Evolutionary conservation across 1,140 invertebrate genomes (phyloP), one percentile per base, ranked within the genome.

Genomic region (Melipona quadrifasciata): DNA sequence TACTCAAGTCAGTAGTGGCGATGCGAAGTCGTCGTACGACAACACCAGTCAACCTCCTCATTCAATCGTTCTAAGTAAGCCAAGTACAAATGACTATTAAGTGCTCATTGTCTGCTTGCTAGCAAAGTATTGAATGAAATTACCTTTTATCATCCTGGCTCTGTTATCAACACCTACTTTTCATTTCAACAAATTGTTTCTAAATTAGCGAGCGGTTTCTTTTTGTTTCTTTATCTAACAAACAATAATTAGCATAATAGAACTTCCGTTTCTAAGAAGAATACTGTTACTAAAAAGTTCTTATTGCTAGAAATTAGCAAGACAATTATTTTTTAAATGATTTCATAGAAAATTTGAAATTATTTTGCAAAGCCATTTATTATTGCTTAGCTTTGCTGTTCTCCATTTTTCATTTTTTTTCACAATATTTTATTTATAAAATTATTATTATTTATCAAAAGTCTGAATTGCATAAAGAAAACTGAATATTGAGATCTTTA

Each of bases 31-130:
- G 74, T 83, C 81, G 81, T 70, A 78, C 65, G 64, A 77, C 80
- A 64, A 58, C 55, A 70, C n/a, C 72, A 39, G 21, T 51, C 34
- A 47, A 39, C 21, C 81, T 83, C 74, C 55, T 78, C 74, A 51
- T 70, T 83, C 74, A 78, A 83, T 83, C 81, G 74, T 53, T 78
- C 74, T 78, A 77, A 83, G 81, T 83, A 83, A 83, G 81, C 74
- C 74, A 83, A 78, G 74, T 78, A 83, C 75, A 78, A 83, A 51
- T 24, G 34, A 61, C 53, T 70, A 70, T 78, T 78, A 78, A 83
- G 55, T 31, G 81, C 55, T 68, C 34, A 78, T 70, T 83, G 74
- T 57, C 74, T 55, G 81, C 34, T 78, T 78, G 74, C 65, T 83
- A 78, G 21, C 55, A 64, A 78, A 83, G 51, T 65, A 70, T 77